These are phyloP conservation scores for Eutrigla gurnardus DNA, from an alignment of 2,797 vertebrate genomes.

Conservation along the genomic window DNA sequence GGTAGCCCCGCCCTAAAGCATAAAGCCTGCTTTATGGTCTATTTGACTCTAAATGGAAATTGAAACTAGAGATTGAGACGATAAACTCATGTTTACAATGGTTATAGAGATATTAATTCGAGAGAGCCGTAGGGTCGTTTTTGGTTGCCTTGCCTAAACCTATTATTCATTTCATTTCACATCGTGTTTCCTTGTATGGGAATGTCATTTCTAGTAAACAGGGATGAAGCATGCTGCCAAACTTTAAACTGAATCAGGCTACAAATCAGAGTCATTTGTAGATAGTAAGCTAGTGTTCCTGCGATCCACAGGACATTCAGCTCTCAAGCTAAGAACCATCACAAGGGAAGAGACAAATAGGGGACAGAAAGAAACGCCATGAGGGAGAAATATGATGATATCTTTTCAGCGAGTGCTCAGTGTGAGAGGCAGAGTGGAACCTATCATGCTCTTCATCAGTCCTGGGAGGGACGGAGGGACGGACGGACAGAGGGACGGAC, in stretches of 20 bases:
- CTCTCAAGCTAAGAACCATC: conserved; percentile 16
- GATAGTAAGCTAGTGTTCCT: conserved; percentile 13
- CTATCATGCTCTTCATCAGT: conserved; percentile 71
- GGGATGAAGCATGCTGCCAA: neutral
- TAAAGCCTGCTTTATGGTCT: no score
- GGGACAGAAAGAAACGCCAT: conserved; percentile 34
- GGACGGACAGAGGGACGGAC: neutral
- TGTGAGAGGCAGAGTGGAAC: conserved; percentile 68
- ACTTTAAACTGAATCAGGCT: conserved; percentile 39
- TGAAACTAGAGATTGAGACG: no score
- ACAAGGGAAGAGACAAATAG: conserved; percentile 37
- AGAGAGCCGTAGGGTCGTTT: no score
- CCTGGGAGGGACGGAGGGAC: conserved; percentile 48
- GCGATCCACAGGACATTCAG: conserved; percentile 19
- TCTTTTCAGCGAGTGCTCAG: conserved; percentile 50
- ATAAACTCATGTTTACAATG: no score
- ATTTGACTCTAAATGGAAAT: no score
- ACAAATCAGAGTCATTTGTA: conserved; percentile 8
- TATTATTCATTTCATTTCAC: no score
- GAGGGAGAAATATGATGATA: conserved; percentile 47
- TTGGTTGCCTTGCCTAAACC: no score
- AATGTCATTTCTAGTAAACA: no score
- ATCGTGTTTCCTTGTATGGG: no score
- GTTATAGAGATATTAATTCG: no score
- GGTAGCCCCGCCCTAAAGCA: no score